A percentile compares a stretch with the other conserved stretches of the same genome.
Conservation (phyloP, 2,888 invertebrate genomes). For the Dryococelus australis region DNA sequence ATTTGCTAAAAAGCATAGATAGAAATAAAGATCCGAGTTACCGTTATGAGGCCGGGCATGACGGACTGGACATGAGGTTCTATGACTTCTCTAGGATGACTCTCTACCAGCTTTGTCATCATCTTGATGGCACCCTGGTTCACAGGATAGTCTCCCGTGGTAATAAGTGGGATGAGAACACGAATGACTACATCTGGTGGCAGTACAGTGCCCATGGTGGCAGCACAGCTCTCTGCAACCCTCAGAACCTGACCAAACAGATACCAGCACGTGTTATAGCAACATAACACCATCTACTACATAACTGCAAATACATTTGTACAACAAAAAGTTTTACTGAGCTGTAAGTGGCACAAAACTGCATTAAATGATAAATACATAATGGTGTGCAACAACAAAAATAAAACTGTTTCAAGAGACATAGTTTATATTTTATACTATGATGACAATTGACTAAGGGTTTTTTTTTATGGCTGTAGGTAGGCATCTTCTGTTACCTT, state of each 20-base stretch:
- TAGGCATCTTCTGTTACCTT: too few relatives aligned
- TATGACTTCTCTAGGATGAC: conserved; percentile 73
- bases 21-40: conserved; percentile 52
- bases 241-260: conserved; percentile 69
- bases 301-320: too few relatives aligned
- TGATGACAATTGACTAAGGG: too few relatives aligned
- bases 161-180: conserved; percentile 83
- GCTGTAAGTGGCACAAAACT: too few relatives aligned
- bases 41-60: conserved; percentile 89
- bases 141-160: conserved; percentile 85
- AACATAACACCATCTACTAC: too few relatives aligned
- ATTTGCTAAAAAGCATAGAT: too few relatives aligned
- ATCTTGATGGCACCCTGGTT: conserved; percentile 94
- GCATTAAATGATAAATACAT: too few relatives aligned
- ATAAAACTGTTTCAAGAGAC: too few relatives aligned
- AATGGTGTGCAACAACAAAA: too few relatives aligned
- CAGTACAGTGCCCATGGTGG: conserved; percentile 78
- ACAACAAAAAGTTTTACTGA: too few relatives aligned
- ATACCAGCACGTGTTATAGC: conserved; percentile 41
- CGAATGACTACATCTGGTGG: conserved; percentile 81
- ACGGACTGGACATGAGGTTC: conserved; percentile 79
- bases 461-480: too few relatives aligned
- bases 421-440: too few relatives aligned
- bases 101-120: conserved; percentile 83
- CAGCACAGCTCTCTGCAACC: conserved; percentile 85